A percentile compares a stretch with the other conserved stretches of the same genome.
phyloP scores from a whole-genome alignment of 2,113 vertebrate species.

The Sapayoa aenigma region DNA sequence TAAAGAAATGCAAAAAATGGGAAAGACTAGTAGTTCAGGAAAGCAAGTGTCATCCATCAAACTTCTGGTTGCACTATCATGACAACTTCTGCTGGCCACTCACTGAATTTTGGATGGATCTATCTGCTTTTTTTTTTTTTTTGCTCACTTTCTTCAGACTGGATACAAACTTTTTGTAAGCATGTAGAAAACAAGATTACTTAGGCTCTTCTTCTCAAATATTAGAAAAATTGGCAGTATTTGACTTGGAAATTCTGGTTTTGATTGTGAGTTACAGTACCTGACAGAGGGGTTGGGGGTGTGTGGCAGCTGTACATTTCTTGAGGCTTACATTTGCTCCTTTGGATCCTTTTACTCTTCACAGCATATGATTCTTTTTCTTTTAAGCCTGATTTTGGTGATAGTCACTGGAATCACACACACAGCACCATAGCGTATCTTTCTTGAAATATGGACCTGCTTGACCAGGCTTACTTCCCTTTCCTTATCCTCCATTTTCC shows the following conservation, averaged over 20 bases:
- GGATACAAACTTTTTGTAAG: background rate
- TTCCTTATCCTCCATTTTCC: background rate
- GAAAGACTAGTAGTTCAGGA: background rate
- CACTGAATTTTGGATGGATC: background rate
- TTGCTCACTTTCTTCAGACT: background rate
- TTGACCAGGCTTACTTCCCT: background rate
- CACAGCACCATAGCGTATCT: accelerated
- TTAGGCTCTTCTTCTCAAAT: background rate
- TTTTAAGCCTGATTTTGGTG: background rate
- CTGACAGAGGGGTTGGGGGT: background rate
- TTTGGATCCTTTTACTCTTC: background rate
- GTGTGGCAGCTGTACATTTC: background rate
- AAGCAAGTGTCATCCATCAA: background rate
- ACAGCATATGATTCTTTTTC: background rate
- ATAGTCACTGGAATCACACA: background rate
- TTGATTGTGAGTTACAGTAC: background rate
- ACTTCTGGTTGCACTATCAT: background rate
- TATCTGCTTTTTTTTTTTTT: background rate
- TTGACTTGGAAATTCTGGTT: background rate
- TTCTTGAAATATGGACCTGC: background rate
- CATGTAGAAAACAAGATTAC: background rate
- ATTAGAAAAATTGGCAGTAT: background rate
- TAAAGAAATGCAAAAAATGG: background rate
- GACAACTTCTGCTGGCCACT: background rate
- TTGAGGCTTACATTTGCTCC: background rate